phyloP scores from a whole-genome alignment of 2,113 vertebrate genomes.

The Lepus americanus region DNA sequence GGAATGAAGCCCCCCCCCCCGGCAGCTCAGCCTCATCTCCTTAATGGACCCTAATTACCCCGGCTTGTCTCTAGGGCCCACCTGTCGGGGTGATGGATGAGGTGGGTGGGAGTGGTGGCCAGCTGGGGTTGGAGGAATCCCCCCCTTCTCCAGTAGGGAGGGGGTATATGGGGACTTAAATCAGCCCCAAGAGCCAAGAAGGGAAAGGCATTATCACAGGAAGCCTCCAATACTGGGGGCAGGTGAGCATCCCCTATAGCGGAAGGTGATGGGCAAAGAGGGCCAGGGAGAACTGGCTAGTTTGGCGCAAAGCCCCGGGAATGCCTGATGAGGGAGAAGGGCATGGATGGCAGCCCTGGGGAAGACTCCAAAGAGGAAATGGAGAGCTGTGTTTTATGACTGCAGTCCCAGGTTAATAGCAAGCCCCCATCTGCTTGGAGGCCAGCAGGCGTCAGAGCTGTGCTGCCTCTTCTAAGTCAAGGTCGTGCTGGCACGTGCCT shows the following conservation, averaged over 20 bases:
- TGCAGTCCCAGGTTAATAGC: neutral
- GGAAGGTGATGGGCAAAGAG: neutral
- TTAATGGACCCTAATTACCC: constrained; percentile 84
- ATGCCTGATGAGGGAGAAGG: neutral
- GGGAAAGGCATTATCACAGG: accelerated
- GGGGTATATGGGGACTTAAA: neutral
- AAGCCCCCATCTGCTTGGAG: neutral
- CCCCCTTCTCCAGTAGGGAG: neutral
- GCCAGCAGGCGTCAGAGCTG: neutral
- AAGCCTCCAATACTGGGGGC: neutral
- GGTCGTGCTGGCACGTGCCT: neutral
- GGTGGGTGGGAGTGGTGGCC: constrained; percentile 52
- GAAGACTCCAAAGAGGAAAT: neutral
- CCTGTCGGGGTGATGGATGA: constrained; percentile 78
- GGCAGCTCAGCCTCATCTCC: constrained; percentile 71
- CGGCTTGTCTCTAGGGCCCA: constrained; percentile 75
- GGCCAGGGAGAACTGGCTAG: too few relatives aligned
- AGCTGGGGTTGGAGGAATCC: constrained; percentile 55
- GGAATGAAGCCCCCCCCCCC: neutral
- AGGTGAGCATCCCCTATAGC: neutral
- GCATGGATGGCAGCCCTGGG: neutral
- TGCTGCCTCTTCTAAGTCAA: neutral
- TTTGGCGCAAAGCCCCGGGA: neutral
- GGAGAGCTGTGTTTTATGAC: neutral
- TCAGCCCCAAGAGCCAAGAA: neutral